Conservation (phyloP, 2,888 invertebrate genomes). For the Tubulanus polymorphus region DNA sequence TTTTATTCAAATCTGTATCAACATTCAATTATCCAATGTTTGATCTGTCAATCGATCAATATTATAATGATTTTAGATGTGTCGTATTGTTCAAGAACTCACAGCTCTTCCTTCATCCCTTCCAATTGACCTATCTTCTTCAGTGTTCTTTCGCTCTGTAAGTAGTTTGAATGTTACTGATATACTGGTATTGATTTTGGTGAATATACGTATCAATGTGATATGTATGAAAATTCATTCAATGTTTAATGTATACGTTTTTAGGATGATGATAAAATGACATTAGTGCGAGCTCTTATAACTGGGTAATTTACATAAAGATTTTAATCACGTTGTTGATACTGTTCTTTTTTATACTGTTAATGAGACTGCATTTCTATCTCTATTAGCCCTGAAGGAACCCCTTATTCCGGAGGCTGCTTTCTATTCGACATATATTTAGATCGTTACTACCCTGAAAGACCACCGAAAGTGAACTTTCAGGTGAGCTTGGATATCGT, state of each 20-base stretch:
- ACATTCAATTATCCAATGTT: too few species aligned
- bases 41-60: too few species aligned
- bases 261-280: constrained; percentile 26
- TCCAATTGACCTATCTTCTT: constrained; percentile 34
- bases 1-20: too few species aligned
- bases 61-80: constrained; percentile 25
- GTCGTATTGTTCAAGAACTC: constrained; percentile 37
- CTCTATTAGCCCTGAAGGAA: constrained; percentile 71
- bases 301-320: constrained; percentile 21
- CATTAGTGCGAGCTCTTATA: constrained; percentile 26
- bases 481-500: constrained; percentile 72
- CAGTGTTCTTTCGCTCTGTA: constrained; percentile 37
- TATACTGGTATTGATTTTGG: too few species aligned
- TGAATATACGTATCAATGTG: too few species aligned
- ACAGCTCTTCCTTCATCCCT: constrained; percentile 36
- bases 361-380: neutral
- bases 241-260: constrained; percentile 5
- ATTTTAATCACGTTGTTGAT: neutral
- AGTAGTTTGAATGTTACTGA: constrained; percentile 14
- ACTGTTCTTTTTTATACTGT: neutral
- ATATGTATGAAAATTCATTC: neutral
- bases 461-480: constrained; percentile 85
- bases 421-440: constrained; percentile 86
- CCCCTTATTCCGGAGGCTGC: constrained; percentile 88
- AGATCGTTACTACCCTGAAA: constrained; percentile 66